A percentile compares a stretch with the other conserved stretches of the same genome.
Evolutionary conservation across 2,113 vertebrate genomes (phyloP).

Genomic region (Antechinus stuartii): DNA sequence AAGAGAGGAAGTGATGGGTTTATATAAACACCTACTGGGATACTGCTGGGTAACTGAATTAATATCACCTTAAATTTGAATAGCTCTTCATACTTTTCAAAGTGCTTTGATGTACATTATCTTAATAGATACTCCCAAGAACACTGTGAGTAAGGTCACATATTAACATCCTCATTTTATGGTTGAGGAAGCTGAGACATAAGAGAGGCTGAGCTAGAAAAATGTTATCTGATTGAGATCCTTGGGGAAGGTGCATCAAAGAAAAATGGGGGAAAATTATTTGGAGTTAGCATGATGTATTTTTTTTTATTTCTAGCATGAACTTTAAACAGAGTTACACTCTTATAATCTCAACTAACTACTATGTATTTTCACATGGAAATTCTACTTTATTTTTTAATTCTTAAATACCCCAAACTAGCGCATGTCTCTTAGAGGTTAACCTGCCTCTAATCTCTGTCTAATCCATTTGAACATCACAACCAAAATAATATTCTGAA

Average conservation of each 20-base stretch:
- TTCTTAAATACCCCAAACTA: not conserved
- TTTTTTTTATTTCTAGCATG: not conserved
- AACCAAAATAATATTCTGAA: not conserved
- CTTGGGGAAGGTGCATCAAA: not conserved
- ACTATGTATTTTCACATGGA: not conserved
- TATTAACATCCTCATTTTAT: slow-evolving; percentile 1
- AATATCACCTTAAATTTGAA: slow-evolving; percentile 9
- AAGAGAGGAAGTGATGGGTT: slow-evolving; percentile 1
- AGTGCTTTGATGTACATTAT: not conserved
- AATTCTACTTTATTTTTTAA: not conserved
- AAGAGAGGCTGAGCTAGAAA: not conserved
- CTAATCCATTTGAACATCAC: not conserved
- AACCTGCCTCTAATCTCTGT: not conserved
- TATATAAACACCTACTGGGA: not conserved
- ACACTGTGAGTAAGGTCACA: not conserved
- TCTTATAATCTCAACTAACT: not conserved
- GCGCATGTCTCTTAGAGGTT: not conserved
- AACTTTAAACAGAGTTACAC: not conserved
- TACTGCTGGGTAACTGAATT: slow-evolving; percentile 3
- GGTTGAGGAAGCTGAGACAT: not conserved
- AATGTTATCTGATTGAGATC: not conserved
- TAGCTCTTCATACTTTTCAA: not conserved
- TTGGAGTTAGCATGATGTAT: not conserved
- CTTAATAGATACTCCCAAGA: not conserved
- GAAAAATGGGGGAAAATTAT: not conserved